Evolutionary conservation across 2,113 vertebrate genomes (phyloP).

Genomic region (Felis chaus): DNA sequence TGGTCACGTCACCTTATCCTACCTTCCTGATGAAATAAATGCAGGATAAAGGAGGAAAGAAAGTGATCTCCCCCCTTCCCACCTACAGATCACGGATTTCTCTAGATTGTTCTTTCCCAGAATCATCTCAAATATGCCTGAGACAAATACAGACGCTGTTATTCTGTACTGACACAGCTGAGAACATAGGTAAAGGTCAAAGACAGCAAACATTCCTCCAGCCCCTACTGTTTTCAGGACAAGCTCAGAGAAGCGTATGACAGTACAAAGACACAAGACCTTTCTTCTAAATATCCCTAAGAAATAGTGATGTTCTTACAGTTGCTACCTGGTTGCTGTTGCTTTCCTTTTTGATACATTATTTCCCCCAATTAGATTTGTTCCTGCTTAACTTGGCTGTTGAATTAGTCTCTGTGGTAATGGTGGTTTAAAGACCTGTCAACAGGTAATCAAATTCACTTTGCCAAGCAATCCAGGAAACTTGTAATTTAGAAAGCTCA

Average conservation of each 20-base stretch:
- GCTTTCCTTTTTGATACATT: not conserved
- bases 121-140: not conserved
- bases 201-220: not conserved
- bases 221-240: not conserved
- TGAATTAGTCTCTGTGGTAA: not conserved
- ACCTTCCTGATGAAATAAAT: not conserved
- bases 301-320: not conserved
- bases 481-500: not conserved
- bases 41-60: not conserved
- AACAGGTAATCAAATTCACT: not conserved
- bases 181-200: slow-evolving; percentile 3
- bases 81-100: not conserved
- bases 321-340: not conserved
- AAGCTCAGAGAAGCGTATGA: not conserved
- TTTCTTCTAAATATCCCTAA: not conserved
- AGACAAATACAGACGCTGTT: not conserved
- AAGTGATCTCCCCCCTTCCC: not conserved
- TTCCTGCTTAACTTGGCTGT: not conserved
- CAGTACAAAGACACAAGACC: not conserved
- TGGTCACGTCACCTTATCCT: not conserved
- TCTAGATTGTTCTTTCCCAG: not conserved
- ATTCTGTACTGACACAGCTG: not conserved
- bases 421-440: not conserved
- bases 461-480: not conserved
- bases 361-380: not conserved